phyloP scores from a whole-genome alignment of 2,797 vertebrate genomes.

The Lates japonicus region DNA sequence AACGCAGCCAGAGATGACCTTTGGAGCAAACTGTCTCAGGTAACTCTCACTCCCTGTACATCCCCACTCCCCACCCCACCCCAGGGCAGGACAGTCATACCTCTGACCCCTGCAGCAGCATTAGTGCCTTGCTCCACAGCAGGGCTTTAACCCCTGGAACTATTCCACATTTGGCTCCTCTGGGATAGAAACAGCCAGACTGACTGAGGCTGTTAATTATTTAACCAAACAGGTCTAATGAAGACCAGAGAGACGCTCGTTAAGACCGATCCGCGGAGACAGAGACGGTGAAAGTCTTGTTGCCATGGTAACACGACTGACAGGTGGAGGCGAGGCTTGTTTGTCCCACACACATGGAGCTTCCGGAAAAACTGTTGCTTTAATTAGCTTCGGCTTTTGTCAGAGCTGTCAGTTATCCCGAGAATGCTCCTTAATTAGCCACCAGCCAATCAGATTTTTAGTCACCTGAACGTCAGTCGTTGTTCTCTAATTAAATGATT shows the following conservation, averaged over 20 bases:
- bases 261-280: slow-evolving; percentile 14
- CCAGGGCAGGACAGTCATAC: too few species aligned
- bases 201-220: slow-evolving; percentile 42
- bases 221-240: slow-evolving; percentile 31
- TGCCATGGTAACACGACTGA: slow-evolving; percentile 44
- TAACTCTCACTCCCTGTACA: slow-evolving; percentile 68
- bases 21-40: slow-evolving; percentile 96
- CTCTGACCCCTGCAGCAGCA: too few species aligned
- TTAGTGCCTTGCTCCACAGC: slow-evolving; percentile 11
- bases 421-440: slow-evolving; percentile 27
- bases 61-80: too few species aligned
- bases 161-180: slow-evolving; percentile 1
- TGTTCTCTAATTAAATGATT: neutral
- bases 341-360: slow-evolving; percentile 23
- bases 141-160: slow-evolving; percentile 6
- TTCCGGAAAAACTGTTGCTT: neutral
- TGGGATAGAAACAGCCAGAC: slow-evolving; percentile 7
- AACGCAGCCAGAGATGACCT: slow-evolving; percentile 97
- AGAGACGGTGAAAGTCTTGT: slow-evolving; percentile 20
- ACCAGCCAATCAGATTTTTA: slow-evolving; percentile 42
- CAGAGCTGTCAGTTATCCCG: slow-evolving; percentile 6
- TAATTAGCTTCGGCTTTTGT: slow-evolving; percentile 31
- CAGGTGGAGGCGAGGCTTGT: slow-evolving; percentile 30
- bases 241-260: slow-evolving; percentile 38
- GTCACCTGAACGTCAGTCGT: slow-evolving; percentile 25